Base-by-base conservation (phyloP, 2,888 invertebrate species). In the Mesorhabditis spiculigera region DNA sequence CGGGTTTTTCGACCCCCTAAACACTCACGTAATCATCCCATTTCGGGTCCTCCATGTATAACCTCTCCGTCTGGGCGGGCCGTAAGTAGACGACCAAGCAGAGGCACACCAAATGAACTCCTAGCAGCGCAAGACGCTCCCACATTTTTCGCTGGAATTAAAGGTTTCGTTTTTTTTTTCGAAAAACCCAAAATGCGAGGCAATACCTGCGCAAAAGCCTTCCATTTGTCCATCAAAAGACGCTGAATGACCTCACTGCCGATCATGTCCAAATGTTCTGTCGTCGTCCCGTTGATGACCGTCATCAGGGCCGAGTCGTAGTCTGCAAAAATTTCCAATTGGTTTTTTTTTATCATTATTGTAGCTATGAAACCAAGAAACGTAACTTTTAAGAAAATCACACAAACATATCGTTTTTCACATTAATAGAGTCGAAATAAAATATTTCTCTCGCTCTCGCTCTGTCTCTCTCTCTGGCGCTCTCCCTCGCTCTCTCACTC, bases 281-380 rank as follows among this genome's bases (percentile, higher is more conserved):
- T 93, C 86, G 95, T 96, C 8, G 93, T 94, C 69, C 97, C 97
- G 86, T 96, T 95, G 74, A 97, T 89, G 83, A 98, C 96, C 77
- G 96, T 95, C 88, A 96, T 95, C 69, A 98, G 89, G 0, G 97
- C 97, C 0, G 97, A 97, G 87, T 95, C 95, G 94, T 95, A 95
- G 89, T 98, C 97, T 96, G 86, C 13, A 61, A 66, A 13, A 28
- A 28, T 28, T 28, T 3, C 28, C 28, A 28, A 3, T 28, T 28
- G 28, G 28, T 1, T 1, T 28, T 28, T 28, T 28, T 28, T 28
- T 28, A 28, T 28, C 28, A 28, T 28, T 28, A 28, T 28, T 28
- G 28, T 28, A 28, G 28, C 28, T 28, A 28, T 1, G 28, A 28
- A 28, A 28, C 28, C 28, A 28, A 28, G 3, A 28, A 28, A 28